A percentile compares a stretch with the other conserved stretches of the same genome.
Conservation (phyloP, 30 jellyfish, hydroid and myxozoan species). For the Morbakka virulenta region DNA sequence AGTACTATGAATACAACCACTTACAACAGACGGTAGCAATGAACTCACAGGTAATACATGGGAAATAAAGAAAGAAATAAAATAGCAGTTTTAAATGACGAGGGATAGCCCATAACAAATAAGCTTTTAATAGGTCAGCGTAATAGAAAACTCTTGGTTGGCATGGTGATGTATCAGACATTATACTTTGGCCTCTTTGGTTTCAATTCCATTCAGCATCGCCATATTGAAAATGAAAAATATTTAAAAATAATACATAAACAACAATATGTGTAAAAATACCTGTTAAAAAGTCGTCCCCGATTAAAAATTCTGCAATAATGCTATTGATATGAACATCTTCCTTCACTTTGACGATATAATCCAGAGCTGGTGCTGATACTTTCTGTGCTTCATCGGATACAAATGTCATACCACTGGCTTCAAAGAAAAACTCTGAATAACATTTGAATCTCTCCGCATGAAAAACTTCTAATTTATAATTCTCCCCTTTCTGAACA, state of each 20-base stretch:
- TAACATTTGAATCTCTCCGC: slow-evolving; percentile 82
- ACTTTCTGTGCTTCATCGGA: slow-evolving; percentile 35
- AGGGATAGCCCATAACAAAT: too few relatives aligned
- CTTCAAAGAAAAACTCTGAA: slow-evolving; percentile 63
- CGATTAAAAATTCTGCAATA: slow-evolving; percentile 50
- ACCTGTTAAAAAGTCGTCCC: slow-evolving; percentile 73
- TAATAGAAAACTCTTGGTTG: too few relatives aligned
- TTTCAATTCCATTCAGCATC: neutral
- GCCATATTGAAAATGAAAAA: slow-evolving; percentile 3
- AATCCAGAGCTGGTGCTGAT: slow-evolving; percentile 60
- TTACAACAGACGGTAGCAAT: too few relatives aligned
- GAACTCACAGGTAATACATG: too few relatives aligned
- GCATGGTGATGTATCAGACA: too few relatives aligned
- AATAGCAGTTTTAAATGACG: too few relatives aligned
- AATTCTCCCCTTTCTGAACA: slow-evolving; percentile 49
- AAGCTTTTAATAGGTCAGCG: too few relatives aligned
- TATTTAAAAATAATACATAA: neutral
- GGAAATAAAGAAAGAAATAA: too few relatives aligned
- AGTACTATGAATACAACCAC: too few relatives aligned
- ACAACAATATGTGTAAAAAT: neutral
- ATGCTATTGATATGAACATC: slow-evolving; percentile 38
- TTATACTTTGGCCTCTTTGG: too few relatives aligned
- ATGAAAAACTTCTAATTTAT: slow-evolving; percentile 67
- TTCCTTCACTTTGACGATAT: slow-evolving; percentile 41
- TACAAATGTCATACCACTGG: slow-evolving; percentile 64